phyloP scores from a whole-genome alignment of 2,113 vertebrate species.

The Catharus minimus region DNA sequence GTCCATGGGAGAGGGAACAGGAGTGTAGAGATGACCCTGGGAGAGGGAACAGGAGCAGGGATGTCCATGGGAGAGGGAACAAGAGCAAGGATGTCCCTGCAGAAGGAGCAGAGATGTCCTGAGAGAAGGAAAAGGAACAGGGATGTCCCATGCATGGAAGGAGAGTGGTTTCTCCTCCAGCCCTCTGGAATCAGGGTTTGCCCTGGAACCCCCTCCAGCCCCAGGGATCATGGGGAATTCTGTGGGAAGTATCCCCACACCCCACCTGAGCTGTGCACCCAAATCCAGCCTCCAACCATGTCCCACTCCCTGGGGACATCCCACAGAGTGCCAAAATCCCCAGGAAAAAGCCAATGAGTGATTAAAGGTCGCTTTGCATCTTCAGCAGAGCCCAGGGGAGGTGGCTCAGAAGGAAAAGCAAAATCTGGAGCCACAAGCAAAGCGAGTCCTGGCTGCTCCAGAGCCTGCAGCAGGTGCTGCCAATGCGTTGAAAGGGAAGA shows the following conservation, averaged over 20 bases:
- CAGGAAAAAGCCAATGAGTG: fast-evolving
- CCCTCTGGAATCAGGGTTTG: not conserved
- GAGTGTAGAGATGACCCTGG: not conserved
- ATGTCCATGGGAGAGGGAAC: not conserved
- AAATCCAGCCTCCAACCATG: fast-evolving
- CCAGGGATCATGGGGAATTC: fast-evolving
- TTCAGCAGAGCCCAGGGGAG: not conserved
- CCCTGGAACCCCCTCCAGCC: not conserved
- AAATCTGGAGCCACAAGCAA: not conserved
- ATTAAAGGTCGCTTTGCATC: fast-evolving
- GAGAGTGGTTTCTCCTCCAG: not conserved
- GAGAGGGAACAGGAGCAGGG: not conserved
- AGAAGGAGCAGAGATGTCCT: not conserved
- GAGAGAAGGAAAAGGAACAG: no score
- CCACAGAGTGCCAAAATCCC: not conserved
- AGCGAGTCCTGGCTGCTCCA: fast-evolving
- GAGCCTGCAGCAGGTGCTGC: not conserved
- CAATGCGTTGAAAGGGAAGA: not conserved
- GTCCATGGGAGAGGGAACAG: not conserved
- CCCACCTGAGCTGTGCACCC: not conserved
- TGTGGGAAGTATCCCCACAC: not conserved
- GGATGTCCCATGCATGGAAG: fast-evolving
- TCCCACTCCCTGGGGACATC: not conserved
- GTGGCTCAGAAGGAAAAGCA: not conserved
- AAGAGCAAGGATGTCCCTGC: no score